A percentile compares a stretch with the other conserved stretches of the same genome.
These are phyloP conservation scores for Hyposoter didymator DNA, from an alignment of 2,888 invertebrate species.

Conservation along the genomic window DNA sequence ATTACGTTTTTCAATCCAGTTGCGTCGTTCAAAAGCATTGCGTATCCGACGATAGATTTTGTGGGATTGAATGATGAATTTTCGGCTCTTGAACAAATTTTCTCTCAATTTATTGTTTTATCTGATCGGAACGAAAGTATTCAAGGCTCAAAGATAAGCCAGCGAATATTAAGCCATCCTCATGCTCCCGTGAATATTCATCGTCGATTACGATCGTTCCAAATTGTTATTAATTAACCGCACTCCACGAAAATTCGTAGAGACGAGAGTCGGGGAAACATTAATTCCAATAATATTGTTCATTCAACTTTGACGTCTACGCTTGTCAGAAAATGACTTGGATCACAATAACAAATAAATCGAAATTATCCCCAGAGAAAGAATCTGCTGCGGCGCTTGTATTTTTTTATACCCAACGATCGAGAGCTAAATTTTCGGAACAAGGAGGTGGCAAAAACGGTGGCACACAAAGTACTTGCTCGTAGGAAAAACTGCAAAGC, in stretches of 20 bases:
- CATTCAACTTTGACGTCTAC: background rate
- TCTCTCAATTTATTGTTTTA: background rate
- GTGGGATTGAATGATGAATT: background rate
- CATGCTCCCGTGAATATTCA: background rate
- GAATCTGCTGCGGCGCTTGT: background rate
- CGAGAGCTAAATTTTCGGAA: background rate
- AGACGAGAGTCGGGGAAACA: background rate
- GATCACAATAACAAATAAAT: background rate
- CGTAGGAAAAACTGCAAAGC: background rate
- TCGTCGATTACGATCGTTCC: background rate
- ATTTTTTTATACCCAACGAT: constrained; percentile 16
- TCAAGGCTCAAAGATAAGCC: background rate
- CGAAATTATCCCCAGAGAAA: background rate
- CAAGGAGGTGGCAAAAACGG: background rate
- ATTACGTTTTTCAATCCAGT: background rate
- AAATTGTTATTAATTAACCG: background rate
- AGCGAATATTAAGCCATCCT: background rate
- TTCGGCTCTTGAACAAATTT: background rate
- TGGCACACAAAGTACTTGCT: background rate
- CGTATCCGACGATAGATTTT: background rate
- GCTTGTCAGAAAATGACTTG: background rate
- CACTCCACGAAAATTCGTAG: too few relatives aligned
- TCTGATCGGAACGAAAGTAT: background rate
- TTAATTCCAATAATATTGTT: background rate
- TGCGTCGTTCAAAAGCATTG: background rate